phyloP scores from a whole-genome alignment of 2,797 vertebrate species.

The Chanos chanos region DNA sequence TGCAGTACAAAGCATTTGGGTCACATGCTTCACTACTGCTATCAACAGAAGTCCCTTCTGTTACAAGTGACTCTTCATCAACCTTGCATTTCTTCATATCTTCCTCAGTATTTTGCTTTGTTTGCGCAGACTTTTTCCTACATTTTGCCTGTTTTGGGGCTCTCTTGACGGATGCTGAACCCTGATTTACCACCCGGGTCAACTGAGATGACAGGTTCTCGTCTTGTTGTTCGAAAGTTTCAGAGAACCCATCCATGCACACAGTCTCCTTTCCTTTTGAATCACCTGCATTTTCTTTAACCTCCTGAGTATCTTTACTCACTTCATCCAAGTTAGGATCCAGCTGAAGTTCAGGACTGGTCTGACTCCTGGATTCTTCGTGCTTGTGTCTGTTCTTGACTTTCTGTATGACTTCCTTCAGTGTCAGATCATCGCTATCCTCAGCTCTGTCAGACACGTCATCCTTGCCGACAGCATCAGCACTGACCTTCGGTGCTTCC shows the following conservation, averaged over 20 bases:
- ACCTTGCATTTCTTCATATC: slow-evolving; percentile 51
- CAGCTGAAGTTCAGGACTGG: too few species aligned
- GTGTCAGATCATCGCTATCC: slow-evolving; percentile 80
- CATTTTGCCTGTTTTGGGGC: slow-evolving; percentile 18
- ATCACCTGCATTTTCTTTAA: slow-evolving; percentile 34
- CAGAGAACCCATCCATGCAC: too few species aligned
- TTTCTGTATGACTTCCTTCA: slow-evolving; percentile 72
- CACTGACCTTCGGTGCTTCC: slow-evolving; percentile 44
- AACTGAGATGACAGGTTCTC: not conserved
- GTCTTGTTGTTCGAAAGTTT: too few species aligned
- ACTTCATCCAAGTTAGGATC: too few species aligned
- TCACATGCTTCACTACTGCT: slow-evolving; percentile 74
- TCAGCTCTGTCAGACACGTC: slow-evolving; percentile 68
- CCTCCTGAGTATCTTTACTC: not conserved
- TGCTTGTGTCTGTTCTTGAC: slow-evolving; percentile 56
- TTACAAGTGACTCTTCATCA: slow-evolving; percentile 1
- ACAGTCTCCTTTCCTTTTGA: slow-evolving; percentile 40
- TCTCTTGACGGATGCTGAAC: slow-evolving; percentile 40
- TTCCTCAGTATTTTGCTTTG: slow-evolving; percentile 58
- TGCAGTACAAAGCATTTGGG: slow-evolving; percentile 77
- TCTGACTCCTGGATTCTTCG: slow-evolving; percentile 54
- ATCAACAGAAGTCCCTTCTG: slow-evolving; percentile 49
- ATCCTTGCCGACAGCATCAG: slow-evolving; percentile 49
- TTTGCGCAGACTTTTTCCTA: slow-evolving; percentile 43
- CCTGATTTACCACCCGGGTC: not conserved